Conservation (phyloP, 2,888 invertebrate species). For the Ypsolopha sequella region DNA sequence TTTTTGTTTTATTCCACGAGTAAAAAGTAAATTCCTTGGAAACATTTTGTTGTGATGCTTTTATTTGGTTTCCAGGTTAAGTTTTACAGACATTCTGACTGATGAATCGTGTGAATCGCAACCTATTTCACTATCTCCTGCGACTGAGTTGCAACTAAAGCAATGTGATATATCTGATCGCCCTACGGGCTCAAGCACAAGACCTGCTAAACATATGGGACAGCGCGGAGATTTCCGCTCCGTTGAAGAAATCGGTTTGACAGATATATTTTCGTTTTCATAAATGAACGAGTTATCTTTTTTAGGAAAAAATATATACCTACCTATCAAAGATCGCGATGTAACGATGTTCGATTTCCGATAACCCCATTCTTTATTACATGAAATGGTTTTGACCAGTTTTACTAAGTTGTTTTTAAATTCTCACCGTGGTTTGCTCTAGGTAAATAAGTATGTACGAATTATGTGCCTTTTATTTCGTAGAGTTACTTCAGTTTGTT, state of each 20-base stretch:
- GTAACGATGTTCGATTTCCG: too few species aligned
- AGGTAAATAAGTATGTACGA: too few species aligned
- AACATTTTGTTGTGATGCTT: background rate
- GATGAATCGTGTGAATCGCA: conserved; percentile 45
- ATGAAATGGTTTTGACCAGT: too few species aligned
- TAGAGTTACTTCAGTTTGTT: too few species aligned
- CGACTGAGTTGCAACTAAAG: conserved; percentile 1
- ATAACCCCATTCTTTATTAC: too few species aligned
- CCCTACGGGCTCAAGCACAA: conserved; percentile 8
- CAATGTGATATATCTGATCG: background rate
- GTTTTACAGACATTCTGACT: conserved; percentile 44
- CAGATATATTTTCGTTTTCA: too few species aligned
- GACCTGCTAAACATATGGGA: conserved; percentile 41
- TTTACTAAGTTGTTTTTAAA: too few species aligned
- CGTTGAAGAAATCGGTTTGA: conserved; percentile 56
- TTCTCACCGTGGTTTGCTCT: too few species aligned
- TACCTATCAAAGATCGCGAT: too few species aligned
- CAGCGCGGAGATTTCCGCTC: conserved; percentile 46
- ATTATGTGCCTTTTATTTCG: too few species aligned
- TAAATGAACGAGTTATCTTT: too few species aligned
- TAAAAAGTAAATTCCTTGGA: background rate
- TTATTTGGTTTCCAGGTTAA: conserved; percentile 21
- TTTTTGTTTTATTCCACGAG: background rate
- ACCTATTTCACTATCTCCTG: conserved; percentile 42
- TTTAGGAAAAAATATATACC: too few species aligned